Percentiles rank a stretch among this genome's conserved stretches.
Evolutionary conservation across 2,888 invertebrate species (phyloP).

Genomic region (Drosophila nr. medialis): DNA sequence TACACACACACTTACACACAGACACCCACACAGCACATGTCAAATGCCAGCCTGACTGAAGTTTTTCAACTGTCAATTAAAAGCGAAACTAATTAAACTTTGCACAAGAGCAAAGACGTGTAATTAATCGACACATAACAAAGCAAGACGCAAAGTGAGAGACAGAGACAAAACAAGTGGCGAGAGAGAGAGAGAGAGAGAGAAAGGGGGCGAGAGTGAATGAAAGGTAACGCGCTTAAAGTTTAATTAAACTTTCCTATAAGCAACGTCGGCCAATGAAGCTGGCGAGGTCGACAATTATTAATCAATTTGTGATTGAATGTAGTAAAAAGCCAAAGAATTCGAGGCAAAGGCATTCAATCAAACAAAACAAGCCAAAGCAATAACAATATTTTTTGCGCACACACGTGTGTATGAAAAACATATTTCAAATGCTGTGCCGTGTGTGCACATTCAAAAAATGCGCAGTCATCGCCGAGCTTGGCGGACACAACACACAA

Average conservation of each 20-base stretch:
- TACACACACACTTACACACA: slow-evolving; percentile 14
- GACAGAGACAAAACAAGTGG: background rate
- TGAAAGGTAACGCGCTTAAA: slow-evolving; percentile 58
- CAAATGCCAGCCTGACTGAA: slow-evolving; percentile 61
- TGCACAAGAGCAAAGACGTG: slow-evolving; percentile 66
- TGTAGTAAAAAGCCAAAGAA: slow-evolving; percentile 25
- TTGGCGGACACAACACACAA: slow-evolving; percentile 18
- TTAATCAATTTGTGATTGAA: slow-evolving; percentile 72
- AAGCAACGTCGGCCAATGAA: slow-evolving; percentile 45
- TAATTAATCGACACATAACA: slow-evolving; percentile 72
- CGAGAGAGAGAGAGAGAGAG: background rate
- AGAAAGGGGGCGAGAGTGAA: background rate
- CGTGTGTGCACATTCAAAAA: slow-evolving; percentile 33
- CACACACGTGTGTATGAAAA: background rate
- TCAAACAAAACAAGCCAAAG: slow-evolving; percentile 15
- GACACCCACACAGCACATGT: slow-evolving; percentile 39
- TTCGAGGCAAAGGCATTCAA: slow-evolving; percentile 28
- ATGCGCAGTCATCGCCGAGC: slow-evolving; percentile 59
- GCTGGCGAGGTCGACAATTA: slow-evolving; percentile 66
- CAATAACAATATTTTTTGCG: background rate
- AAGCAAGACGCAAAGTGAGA: slow-evolving; percentile 1
- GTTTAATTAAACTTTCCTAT: slow-evolving; percentile 76
- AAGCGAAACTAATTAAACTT: slow-evolving; percentile 78
- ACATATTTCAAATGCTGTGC: slow-evolving; percentile 1
- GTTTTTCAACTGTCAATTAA: slow-evolving; percentile 78